Evolutionary conservation across 2,888 invertebrate genomes (phyloP), one percentile per base, ranked within the genome.

Genomic region (Pemphredon lugubris): DNA sequence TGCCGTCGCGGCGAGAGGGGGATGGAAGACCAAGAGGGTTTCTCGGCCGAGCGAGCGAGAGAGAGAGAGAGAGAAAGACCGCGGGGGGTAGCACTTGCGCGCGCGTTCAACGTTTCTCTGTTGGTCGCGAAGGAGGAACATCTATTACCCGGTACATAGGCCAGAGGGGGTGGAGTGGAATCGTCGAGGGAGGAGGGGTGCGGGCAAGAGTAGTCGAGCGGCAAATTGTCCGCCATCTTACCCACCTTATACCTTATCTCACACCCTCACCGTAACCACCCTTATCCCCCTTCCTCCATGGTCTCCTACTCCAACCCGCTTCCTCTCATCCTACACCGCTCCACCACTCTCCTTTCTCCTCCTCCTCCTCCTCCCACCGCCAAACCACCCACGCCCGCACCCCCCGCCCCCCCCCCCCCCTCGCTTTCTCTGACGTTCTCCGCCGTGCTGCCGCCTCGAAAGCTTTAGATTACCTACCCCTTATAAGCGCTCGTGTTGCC

Each of bases 201-300:
- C 84, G 88, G 87, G 86, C 83, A 85, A 87, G 86, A 86, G 89
- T 89, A 89, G 89, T 89, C 89, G 89, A 89, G 88, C 88, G 89
- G 89, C 88, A 89, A 89, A 89, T 89, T 89, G 89, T 88, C 89
- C 89, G 89, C 89, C 89, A 89, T 89, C 89, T 89, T 89, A 89
- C 84, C 88, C 87, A 89, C 89, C 89, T 89, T 88, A 88, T 89
- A 87, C 88, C 86, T 87, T 87, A 87, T 86, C 87, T 87, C 84
- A 84, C 85, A 85, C 86, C 81, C 77, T 78, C 76, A 64, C 75
- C 75, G 81, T 82, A 82, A 82, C 79, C 74, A 75, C 82, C 74
- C 75, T 79, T 77, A 72, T 65, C 77, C 78, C 74, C 77, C 71
- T 71, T 66, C 80, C 66, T 70, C 69, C 76, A 60, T 53, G 59